phyloP scores from a whole-genome alignment of 2,113 vertebrate genomes.

The Anhinga rufa region DNA sequence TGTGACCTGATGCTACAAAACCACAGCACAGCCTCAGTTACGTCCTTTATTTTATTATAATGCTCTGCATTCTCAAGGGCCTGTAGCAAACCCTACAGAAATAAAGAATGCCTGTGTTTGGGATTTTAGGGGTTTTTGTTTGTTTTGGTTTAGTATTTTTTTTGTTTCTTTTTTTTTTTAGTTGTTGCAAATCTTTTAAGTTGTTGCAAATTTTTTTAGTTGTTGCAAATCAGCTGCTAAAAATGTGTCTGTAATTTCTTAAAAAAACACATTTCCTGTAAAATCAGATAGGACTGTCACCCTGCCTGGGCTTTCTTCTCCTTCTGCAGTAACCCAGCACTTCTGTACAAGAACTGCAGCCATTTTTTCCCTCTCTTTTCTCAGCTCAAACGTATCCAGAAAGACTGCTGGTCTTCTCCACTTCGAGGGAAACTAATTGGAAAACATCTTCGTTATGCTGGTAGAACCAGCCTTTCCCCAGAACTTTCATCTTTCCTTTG shows the following conservation, averaged over 20 bases:
- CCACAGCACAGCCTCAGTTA: background rate
- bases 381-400: background rate
- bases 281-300: background rate
- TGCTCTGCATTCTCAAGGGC: background rate
- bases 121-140: background rate
- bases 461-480: background rate
- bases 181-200: background rate
- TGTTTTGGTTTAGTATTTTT: no score
- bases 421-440: background rate
- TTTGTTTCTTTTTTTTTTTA: background rate
- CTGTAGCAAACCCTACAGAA: background rate
- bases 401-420: background rate
- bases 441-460: background rate
- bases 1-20: background rate
- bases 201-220: background rate
- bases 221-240: background rate
- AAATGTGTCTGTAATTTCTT: background rate
- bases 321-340: background rate
- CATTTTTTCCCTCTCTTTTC: background rate
- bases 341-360: background rate
- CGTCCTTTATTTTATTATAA: background rate
- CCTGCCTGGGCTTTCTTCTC: background rate
- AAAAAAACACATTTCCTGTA: background rate
- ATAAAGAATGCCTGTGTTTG: background rate
- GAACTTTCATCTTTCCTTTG: background rate